Evolutionary conservation across 2,797 vertebrate species (phyloP).

Genomic region (Ibycter americanus): DNA sequence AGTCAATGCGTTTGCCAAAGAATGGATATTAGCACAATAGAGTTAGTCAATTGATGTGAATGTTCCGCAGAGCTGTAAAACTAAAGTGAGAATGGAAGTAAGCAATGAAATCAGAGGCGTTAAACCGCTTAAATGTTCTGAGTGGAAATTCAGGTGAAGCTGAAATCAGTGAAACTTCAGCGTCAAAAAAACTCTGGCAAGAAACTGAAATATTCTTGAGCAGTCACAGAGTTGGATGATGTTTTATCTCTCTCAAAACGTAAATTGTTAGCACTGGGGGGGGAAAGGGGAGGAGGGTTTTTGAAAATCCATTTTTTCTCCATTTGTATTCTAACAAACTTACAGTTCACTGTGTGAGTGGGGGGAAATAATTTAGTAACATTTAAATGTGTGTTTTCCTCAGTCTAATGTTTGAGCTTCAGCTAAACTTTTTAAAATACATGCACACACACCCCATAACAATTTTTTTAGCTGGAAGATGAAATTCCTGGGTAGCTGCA

Average conservation of each 20-base stretch:
- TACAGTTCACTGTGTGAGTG: fast-evolving
- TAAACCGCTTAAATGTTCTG: not conserved
- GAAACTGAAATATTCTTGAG: not conserved
- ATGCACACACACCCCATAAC: fast-evolving
- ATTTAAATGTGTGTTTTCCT: not conserved
- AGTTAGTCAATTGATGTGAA: not conserved
- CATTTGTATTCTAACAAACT: not conserved
- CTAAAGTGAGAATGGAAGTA: not conserved
- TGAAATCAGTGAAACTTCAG: not conserved
- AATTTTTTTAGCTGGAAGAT: not conserved
- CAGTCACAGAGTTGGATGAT: not conserved
- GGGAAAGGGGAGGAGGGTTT: not conserved
- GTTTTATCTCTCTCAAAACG: not conserved
- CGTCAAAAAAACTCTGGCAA: not conserved
- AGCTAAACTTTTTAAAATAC: not conserved
- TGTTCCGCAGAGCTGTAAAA: not conserved
- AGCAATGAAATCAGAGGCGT: not conserved
- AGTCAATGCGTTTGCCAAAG: not conserved
- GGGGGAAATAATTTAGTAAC: not conserved
- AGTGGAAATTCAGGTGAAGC: not conserved
- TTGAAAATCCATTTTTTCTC: not conserved
- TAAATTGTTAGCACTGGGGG: not conserved
- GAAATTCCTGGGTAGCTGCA: not conserved
- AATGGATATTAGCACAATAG: not conserved
- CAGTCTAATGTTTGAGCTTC: not conserved